These are phyloP conservation scores for Burhinus oedicnemus DNA, from an alignment of 2,113 vertebrate species.

Conservation along the genomic window DNA sequence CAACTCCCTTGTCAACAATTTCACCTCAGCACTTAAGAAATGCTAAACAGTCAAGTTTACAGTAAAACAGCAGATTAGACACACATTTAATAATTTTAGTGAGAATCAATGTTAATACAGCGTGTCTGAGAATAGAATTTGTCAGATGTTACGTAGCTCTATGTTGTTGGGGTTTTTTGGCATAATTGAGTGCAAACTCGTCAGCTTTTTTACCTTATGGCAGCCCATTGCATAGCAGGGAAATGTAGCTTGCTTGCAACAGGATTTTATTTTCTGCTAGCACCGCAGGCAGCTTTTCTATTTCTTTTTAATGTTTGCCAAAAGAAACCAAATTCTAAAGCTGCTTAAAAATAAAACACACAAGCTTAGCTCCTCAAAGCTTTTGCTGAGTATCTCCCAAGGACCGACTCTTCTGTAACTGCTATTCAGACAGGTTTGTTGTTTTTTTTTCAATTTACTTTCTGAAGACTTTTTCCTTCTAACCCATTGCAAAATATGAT, in stretches of 20 bases:
- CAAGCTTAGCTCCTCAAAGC: slow-evolving; percentile 35
- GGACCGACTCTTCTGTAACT: not conserved
- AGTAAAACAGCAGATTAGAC: slow-evolving; percentile 71
- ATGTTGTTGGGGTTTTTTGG: slow-evolving; percentile 38
- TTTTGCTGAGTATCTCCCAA: slow-evolving; percentile 38
- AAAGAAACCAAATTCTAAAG: slow-evolving; percentile 52
- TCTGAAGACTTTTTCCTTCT: not conserved
- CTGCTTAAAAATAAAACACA: slow-evolving; percentile 52
- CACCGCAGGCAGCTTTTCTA: slow-evolving; percentile 22
- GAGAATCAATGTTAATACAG: slow-evolving; percentile 57
- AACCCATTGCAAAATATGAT: not conserved
- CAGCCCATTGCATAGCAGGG: slow-evolving; percentile 43
- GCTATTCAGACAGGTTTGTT: not conserved
- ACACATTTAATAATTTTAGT: slow-evolving; percentile 33
- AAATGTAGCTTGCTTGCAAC: slow-evolving; percentile 38
- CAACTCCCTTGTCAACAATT: slow-evolving; percentile 62
- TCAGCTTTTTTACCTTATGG: slow-evolving; percentile 23
- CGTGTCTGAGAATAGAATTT: slow-evolving; percentile 37
- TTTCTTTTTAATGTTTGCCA: slow-evolving; percentile 30
- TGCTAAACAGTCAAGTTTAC: slow-evolving; percentile 66
- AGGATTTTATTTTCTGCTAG: slow-evolving; percentile 52
- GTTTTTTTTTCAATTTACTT: not conserved
- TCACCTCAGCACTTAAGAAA: slow-evolving; percentile 63
- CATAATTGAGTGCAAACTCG: slow-evolving; percentile 70
- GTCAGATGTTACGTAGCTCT: not conserved